Evolutionary conservation across 2,888 invertebrate species (phyloP), one percentile per base, ranked within the genome.

Genomic region (Stenchaetothrips biformis): DNA sequence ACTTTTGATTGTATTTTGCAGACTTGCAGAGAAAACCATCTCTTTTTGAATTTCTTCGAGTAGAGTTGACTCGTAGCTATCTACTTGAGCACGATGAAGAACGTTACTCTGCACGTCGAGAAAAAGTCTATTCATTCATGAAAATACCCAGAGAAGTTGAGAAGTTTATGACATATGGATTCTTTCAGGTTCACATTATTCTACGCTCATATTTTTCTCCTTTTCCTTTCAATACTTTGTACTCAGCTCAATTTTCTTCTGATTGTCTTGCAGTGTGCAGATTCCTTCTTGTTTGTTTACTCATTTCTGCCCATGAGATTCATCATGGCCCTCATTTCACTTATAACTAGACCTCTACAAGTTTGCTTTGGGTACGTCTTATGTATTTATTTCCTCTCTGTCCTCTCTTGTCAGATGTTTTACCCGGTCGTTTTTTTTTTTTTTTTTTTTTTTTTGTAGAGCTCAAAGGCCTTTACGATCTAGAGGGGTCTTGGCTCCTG

Each of bases 61-160:
- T 95, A 79, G 98, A 98, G 88, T 88, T 98, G 84, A 96, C 95
- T 8, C 90, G 98, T 84, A 97, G 97, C 21, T 99, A 99, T 88
- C 90, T 95, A 83, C 88, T 98, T 81, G 97, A 99, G 88, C 94
- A 98, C 86, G 98, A 99, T 85, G 97, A 98, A 86, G 96, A 95
- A 85, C 91, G 97, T 79, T 99, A 96, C 87, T 94, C 95, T 47
- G 97, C 97, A 3, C 91, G 98, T 83, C 89, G 99, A 81, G 95
- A 98, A 86, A 95, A 97, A 88, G 95, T 99, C 78, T 99, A 99
- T 87, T 96, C 97, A 0, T 99, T 99, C 86, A 94, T 99, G 89
- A 94, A 94, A 88, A 96, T 99, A 86, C 97, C 99, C 2, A 90
- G 93, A 84, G 96, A 98, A 88, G 90, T 96, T 67, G 96, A 96